phyloP scores from a whole-genome alignment of 2,888 invertebrate genomes.

The Agrotis clavis region DNA sequence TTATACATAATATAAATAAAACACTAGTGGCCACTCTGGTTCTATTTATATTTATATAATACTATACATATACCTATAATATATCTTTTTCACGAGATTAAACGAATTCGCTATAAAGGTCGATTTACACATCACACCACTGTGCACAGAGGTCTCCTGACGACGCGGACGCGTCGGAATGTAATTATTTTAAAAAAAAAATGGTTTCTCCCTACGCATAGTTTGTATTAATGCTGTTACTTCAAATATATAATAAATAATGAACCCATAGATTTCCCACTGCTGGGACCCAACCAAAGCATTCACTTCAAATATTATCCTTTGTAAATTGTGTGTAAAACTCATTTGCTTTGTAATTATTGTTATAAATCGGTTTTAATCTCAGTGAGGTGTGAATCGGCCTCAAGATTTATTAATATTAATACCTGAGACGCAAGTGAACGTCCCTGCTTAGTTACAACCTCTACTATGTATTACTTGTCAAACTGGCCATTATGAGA shows the following conservation, averaged over 20 bases:
- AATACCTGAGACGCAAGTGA: constrained; percentile 45
- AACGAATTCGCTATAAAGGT: constrained; percentile 18
- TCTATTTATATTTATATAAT: constrained; percentile 24
- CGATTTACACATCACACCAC: constrained; percentile 10
- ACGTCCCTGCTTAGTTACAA: constrained; percentile 56
- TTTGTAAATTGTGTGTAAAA: background rate
- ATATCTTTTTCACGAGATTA: background rate
- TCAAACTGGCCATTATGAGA: constrained; percentile 35
- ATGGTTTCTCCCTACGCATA: background rate
- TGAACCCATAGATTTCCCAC: background rate
- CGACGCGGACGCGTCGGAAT: background rate
- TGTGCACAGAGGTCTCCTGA: background rate
- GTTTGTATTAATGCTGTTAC: background rate
- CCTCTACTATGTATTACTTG: constrained; percentile 17
- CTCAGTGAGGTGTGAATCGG: constrained; percentile 33
- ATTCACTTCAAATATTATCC: background rate
- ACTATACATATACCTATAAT: no score
- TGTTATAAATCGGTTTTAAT: constrained; percentile 17
- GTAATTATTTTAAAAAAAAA: background rate
- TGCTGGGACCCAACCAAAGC: background rate
- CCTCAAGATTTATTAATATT: constrained; percentile 47
- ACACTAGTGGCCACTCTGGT: constrained; percentile 7
- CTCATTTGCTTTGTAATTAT: constrained; percentile 2
- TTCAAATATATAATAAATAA: background rate
- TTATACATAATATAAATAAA: background rate